Conservation (phyloP, 2,113 vertebrate species). For the Alces alces region DNA sequence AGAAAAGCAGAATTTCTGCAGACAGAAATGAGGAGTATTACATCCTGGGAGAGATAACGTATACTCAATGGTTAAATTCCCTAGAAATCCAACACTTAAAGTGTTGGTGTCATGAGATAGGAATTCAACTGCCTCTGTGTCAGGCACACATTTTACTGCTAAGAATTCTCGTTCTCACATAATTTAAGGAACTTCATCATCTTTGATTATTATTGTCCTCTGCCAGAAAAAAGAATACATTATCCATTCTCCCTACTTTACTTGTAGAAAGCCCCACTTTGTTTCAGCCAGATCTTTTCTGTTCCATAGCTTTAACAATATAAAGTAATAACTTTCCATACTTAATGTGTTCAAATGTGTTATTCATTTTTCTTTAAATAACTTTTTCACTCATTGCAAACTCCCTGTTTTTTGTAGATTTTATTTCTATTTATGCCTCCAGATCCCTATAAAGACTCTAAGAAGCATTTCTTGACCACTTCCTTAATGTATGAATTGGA, state of each 20-base stretch:
- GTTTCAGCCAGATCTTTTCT: neutral
- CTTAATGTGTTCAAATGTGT: neutral
- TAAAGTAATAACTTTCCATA: neutral
- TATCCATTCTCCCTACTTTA: neutral
- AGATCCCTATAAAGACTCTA: neutral
- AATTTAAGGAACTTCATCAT: neutral
- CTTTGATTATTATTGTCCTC: neutral
- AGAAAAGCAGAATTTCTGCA: neutral
- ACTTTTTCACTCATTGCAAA: neutral
- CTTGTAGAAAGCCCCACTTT: neutral
- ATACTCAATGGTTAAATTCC: neutral
- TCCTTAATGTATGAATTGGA: neutral
- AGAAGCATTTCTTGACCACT: neutral
- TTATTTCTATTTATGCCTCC: neutral
- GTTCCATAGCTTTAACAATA: neutral
- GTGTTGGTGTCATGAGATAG: neutral
- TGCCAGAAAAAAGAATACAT: neutral
- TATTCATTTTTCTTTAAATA: neutral
- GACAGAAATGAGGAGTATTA: neutral
- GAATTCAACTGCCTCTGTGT: neutral
- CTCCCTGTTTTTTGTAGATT: neutral
- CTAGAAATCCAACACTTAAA: neutral
- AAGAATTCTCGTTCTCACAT: neutral
- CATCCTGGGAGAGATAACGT: neutral
- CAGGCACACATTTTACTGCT: neutral